Evolutionary conservation across 2,113 vertebrate genomes (phyloP).

Genomic region (Malurus elegans): DNA sequence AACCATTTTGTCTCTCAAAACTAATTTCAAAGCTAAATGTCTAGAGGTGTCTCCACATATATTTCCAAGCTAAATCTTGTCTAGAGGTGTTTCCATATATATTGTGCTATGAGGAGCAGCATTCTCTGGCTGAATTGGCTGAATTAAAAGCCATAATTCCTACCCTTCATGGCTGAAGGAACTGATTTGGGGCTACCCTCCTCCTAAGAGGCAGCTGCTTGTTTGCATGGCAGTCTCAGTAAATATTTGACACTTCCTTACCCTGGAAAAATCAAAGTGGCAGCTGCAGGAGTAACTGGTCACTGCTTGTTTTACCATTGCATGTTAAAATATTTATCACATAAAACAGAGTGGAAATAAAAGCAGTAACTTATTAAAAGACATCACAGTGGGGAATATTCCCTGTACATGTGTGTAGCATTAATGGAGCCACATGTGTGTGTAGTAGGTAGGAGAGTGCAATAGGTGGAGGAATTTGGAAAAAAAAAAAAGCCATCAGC

Average conservation of each 20-base stretch:
- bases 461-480: background rate
- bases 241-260: constrained; percentile 5
- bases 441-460: background rate
- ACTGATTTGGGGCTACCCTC: background rate
- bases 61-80: background rate
- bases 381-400: background rate
- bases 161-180: background rate
- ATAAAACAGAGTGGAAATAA: constrained; percentile 12
- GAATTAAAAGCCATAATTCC: background rate
- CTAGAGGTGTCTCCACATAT: background rate
- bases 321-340: constrained; percentile 16
- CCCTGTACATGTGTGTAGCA: background rate
- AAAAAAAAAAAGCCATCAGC: background rate
- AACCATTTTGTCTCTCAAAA: background rate
- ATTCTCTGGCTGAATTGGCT: background rate
- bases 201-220: background rate
- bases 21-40: background rate
- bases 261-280: constrained; percentile 11
- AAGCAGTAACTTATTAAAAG: constrained; percentile 14
- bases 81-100: background rate
- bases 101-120: background rate
- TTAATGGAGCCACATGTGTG: background rate
- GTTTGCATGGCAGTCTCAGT: background rate
- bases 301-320: background rate
- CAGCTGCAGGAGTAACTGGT: background rate